Conservation (phyloP, 2,888 invertebrate genomes). For the Philhelius pedissequus region DNA sequence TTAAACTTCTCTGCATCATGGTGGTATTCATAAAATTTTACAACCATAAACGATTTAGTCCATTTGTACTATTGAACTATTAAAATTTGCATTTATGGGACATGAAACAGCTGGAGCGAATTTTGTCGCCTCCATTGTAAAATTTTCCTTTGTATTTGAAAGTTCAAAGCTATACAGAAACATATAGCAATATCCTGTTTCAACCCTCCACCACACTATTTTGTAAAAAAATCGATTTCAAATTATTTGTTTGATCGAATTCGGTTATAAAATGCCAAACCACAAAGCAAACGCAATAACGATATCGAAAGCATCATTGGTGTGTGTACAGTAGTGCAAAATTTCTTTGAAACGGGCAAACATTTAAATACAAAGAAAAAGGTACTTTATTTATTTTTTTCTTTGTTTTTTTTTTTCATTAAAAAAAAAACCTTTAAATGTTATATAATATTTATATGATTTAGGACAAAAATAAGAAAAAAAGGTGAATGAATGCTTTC, state of each 20-base stretch:
- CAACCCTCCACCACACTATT: not conserved
- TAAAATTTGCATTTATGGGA: not conserved
- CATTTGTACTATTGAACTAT: not conserved
- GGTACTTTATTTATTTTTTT: too few relatives aligned
- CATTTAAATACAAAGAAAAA: too few relatives aligned
- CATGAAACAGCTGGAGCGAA: not conserved
- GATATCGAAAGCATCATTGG: not conserved
- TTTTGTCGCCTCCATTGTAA: not conserved
- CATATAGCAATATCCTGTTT: too few relatives aligned
- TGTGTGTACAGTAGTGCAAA: not conserved
- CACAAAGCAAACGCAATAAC: not conserved
- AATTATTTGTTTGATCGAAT: slow-evolving; percentile 39
- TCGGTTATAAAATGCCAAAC: not conserved
- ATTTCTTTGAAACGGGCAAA: not conserved
- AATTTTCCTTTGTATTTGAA: not conserved
- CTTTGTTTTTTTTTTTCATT: too few relatives aligned
- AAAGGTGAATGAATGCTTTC: too few relatives aligned
- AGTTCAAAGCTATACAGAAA: not conserved
- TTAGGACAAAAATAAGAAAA: too few relatives aligned
- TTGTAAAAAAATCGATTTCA: slow-evolving; percentile 27
- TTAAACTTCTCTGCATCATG: not conserved
- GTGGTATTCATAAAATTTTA: not conserved
- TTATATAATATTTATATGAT: too few relatives aligned
- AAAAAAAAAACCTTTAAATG: too few relatives aligned
- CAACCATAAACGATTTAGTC: not conserved